Conservation (phyloP, 2,113 vertebrate genomes). For the Carassius gibelio region DNA sequence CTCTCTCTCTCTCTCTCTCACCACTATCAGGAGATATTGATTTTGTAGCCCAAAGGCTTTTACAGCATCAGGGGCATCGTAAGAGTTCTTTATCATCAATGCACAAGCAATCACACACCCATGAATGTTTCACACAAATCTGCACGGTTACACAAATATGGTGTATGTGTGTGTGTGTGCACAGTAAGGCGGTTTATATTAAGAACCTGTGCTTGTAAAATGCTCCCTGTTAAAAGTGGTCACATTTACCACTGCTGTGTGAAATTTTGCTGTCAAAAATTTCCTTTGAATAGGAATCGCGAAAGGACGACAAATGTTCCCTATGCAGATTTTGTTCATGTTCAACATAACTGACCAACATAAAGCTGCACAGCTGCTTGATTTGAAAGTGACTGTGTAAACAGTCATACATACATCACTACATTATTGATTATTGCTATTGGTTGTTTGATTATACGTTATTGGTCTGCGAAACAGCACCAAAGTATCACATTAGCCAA, state of each 20-base stretch:
- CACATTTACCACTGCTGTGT: not conserved
- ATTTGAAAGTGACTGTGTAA: no score
- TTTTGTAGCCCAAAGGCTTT: slow-evolving; percentile 72
- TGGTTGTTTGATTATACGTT: no score
- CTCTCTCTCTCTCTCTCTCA: slow-evolving; percentile 44
- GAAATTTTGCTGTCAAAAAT: no score
- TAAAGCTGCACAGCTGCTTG: no score
- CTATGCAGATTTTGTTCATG: no score
- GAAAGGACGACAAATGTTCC: no score
- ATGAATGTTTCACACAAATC: not conserved
- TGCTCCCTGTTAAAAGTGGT: not conserved
- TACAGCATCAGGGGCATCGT: slow-evolving; percentile 71
- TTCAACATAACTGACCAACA: no score
- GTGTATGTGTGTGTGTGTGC: not conserved
- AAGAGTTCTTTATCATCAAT: slow-evolving; percentile 48
- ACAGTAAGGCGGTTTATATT: not conserved
- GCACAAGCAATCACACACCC: slow-evolving; percentile 7
- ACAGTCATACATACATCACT: no score
- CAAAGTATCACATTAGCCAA: no score
- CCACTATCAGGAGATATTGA: slow-evolving; percentile 73
- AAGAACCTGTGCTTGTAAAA: not conserved
- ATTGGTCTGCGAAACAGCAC: no score
- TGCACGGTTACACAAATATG: not conserved
- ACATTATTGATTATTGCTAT: no score
- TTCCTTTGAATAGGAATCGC: no score